phyloP scores from a whole-genome alignment of 2,888 invertebrate species.

The Drosophila pullipes region DNA sequence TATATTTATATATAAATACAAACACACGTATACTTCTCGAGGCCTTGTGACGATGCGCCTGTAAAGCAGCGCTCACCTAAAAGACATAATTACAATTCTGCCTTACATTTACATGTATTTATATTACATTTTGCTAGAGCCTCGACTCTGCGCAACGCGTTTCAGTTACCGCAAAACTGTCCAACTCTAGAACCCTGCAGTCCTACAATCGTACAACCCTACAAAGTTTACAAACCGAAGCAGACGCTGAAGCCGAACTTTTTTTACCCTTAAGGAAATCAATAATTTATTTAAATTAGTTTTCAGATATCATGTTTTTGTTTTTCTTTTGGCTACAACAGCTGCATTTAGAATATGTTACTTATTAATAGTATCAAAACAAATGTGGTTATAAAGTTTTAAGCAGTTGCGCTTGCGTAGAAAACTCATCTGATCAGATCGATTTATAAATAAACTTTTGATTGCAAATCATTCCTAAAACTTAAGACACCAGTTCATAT shows the following conservation, averaged over 20 bases:
- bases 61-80: constrained; percentile 74
- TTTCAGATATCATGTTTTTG: neutral
- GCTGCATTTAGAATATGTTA: neutral
- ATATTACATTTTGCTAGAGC: constrained; percentile 68
- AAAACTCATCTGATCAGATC: neutral
- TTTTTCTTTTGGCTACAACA: neutral
- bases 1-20: constrained; percentile 17
- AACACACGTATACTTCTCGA: constrained; percentile 1
- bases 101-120: constrained; percentile 79
- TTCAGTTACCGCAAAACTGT: constrained; percentile 9
- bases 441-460: neutral
- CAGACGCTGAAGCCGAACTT: constrained; percentile 10
- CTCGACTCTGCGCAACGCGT: constrained; percentile 13
- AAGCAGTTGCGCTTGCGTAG: neutral
- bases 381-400: neutral
- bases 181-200: neutral
- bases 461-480: neutral
- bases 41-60: constrained; percentile 28
- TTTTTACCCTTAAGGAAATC: constrained; percentile 19
- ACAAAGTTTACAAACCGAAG: neutral
- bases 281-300: neutral
- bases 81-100: constrained; percentile 81
- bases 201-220: neutral
- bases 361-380: neutral
- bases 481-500: neutral